These are phyloP conservation scores for Leucosticte australis DNA, from an alignment of 2,113 vertebrate genomes.

Conservation along the genomic window DNA sequence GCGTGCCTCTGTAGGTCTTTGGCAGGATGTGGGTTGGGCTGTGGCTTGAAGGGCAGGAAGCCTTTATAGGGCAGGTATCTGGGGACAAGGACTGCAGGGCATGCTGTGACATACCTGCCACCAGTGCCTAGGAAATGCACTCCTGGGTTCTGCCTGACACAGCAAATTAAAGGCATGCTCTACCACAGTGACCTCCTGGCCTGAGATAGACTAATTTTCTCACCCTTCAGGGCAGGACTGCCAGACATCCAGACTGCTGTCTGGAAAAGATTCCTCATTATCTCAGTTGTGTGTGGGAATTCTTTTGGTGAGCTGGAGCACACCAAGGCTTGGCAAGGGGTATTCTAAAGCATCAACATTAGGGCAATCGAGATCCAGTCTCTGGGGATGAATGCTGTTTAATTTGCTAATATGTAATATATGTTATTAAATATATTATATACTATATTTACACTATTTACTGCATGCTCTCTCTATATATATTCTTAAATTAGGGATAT, in stretches of 20 bases:
- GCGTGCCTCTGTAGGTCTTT: not conserved
- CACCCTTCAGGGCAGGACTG: not conserved
- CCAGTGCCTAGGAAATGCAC: not conserved
- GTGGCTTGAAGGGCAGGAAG: not conserved
- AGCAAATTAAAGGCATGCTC: not conserved
- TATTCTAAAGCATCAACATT: not conserved
- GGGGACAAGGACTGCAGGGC: not conserved
- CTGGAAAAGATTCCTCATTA: not conserved
- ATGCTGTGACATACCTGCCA: rapidly evolving
- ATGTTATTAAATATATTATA: not conserved
- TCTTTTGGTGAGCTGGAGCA: not conserved
- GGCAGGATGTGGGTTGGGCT: not conserved
- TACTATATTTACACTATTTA: not conserved
- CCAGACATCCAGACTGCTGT: not conserved
- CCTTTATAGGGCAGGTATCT: not conserved
- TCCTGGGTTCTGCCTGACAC: not conserved
- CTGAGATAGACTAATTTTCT: not conserved
- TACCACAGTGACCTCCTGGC: not conserved
- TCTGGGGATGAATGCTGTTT: not conserved
- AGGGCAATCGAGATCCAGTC: not conserved
- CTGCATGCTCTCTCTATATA: not conserved
- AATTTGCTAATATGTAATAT: not conserved
- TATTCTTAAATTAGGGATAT: not conserved
- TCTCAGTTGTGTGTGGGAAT: not conserved
- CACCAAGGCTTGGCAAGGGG: not conserved